Evolutionary conservation across 2,113 vertebrate species (phyloP).

Genomic region (Oryzias melastigma): DNA sequence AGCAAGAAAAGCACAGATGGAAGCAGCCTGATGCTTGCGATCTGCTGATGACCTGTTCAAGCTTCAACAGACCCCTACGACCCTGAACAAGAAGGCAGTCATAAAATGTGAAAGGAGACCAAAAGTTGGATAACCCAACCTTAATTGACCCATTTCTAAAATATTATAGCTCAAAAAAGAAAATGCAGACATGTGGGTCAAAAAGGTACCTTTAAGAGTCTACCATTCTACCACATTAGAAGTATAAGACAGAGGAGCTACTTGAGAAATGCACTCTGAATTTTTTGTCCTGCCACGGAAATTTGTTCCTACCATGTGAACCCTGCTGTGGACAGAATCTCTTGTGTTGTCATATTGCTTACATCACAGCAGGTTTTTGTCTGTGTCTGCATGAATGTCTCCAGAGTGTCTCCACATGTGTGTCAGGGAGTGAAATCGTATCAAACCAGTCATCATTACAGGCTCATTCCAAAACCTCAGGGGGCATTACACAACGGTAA

Average conservation of each 20-base stretch:
- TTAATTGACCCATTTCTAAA: too few species aligned
- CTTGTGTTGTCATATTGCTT: conserved; percentile 32
- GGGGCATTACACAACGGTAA: conserved; percentile 69
- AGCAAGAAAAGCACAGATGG: too few species aligned
- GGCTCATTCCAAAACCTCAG: conserved; percentile 67
- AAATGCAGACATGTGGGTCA: too few species aligned
- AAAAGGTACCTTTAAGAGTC: too few species aligned
- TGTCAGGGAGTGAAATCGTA: conserved; percentile 60
- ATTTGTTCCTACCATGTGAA: background rate
- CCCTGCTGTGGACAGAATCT: conserved; percentile 45
- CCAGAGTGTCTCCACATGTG: conserved; percentile 37
- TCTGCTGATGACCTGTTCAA: too few species aligned
- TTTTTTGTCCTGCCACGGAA: background rate
- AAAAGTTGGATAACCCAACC: too few species aligned
- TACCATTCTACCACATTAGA: background rate
- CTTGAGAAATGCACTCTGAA: background rate
- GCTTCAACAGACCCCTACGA: too few species aligned
- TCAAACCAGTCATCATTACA: conserved; percentile 70
- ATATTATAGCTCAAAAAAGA: too few species aligned
- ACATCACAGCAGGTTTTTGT: conserved; percentile 46
- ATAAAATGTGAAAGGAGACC: too few species aligned
- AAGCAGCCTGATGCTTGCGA: too few species aligned
- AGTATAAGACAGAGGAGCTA: background rate
- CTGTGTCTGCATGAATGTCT: conserved; percentile 45
- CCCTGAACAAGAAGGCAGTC: too few species aligned